phyloP scores from a whole-genome alignment of 2,113 vertebrate genomes.

The Cercopithecus mona region DNA sequence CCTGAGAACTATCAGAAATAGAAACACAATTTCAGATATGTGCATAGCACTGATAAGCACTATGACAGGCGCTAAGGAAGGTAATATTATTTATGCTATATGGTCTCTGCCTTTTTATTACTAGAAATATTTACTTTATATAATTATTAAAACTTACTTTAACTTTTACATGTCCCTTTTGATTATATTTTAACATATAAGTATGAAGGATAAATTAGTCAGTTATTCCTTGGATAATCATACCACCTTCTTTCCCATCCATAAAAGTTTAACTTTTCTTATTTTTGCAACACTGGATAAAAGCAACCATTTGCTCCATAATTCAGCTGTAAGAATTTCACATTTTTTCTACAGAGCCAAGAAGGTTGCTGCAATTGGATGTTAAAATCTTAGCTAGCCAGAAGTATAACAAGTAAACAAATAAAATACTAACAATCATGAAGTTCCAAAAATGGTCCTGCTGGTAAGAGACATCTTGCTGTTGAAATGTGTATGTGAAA shows the following conservation, averaged over 20 bases:
- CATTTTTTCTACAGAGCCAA: slow-evolving; percentile 36
- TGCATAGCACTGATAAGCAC: not conserved
- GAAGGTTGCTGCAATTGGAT: slow-evolving; percentile 45
- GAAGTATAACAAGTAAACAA: slow-evolving; percentile 56
- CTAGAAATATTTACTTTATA: not conserved
- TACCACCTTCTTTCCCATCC: not conserved
- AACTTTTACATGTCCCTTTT: not conserved
- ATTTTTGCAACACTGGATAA: not conserved
- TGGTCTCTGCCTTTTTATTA: not conserved
- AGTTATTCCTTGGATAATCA: not conserved
- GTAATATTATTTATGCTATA: not conserved
- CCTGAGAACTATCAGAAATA: slow-evolving; percentile 23
- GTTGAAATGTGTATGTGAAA: not conserved
- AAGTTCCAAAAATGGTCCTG: slow-evolving; percentile 48
- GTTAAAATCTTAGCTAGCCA: slow-evolving; percentile 53
- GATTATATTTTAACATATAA: slow-evolving; percentile 18
- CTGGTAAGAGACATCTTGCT: slow-evolving; percentile 53
- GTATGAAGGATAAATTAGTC: not conserved
- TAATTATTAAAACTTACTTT: not conserved
- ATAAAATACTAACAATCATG: slow-evolving; percentile 39
- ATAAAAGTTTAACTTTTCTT: slow-evolving; percentile 30
- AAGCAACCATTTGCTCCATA: not conserved
- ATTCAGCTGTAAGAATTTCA: slow-evolving; percentile 33
- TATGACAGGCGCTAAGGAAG: not conserved
- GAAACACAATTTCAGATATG: not conserved